Evolutionary conservation across 2,888 invertebrate genomes (phyloP), one percentile per base, ranked within the genome.

Genomic region (Cataglyphis altisquamis): DNA sequence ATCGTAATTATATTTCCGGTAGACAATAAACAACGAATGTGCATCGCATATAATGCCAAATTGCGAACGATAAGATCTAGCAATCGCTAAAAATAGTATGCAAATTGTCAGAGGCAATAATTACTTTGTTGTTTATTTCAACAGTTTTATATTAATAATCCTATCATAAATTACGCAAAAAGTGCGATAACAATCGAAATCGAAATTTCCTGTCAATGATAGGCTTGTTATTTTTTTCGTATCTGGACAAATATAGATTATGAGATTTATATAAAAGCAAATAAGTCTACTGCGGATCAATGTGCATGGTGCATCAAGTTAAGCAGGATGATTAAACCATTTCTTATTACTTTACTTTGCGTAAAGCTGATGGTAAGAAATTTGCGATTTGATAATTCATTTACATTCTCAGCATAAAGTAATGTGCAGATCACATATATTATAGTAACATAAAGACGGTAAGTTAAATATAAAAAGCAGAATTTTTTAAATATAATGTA

Each of bases 301-400:
- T 78, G 18, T 25, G 5, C 5, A 29, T 52, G 18, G 32, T 18
- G 41, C 6, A 32, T 57, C 77, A 45, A 66, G 29, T 29, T 18
- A 75, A 66, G 9, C 66, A 75, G 1, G 36, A 78, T 66, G 60
- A 78, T 78, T 15, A 78, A 78, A 36, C 32, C 36, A 18, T 60
- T 78, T 3, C 60, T 78, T 4, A 9, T 78, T 45, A 36, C 70
- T 9, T 70, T 78, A 39, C 57, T 78, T 18, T 78, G 78, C 45
- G 21, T 21, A 45, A 45, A 70, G 18, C 8, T 48, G 32, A 32
- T 78, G 70, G 70, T 78, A 70, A 78, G 77, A 78, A 41, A 45
- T 60, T 18, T 8, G 2, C 10, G 18, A 78, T 60, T 21, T 25
- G 52, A 64, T n/a, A 64, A n/a, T 21, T 70, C 5, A 60, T 60